Conservation (phyloP, 2,888 invertebrate species). For the Axea sp. region DNA sequence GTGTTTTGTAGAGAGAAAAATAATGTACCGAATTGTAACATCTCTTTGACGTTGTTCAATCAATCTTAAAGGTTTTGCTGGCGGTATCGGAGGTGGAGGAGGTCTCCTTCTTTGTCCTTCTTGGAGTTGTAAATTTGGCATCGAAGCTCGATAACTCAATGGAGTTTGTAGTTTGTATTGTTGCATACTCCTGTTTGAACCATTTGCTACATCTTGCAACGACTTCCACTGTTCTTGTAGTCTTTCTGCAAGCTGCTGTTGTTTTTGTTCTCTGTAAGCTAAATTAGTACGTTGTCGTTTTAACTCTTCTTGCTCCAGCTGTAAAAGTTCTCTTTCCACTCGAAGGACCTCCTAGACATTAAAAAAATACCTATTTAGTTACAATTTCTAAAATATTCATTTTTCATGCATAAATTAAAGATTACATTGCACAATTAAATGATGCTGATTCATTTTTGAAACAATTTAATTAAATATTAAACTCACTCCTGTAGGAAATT, state of each 20-base stretch:
- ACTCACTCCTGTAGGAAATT: constrained; percentile 75
- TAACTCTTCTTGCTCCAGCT: constrained; percentile 88
- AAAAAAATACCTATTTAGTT: constrained; percentile 3
- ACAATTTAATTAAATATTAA: background rate
- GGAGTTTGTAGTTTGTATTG: constrained; percentile 79
- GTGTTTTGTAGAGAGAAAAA: too few species aligned
- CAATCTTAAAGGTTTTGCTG: constrained; percentile 81
- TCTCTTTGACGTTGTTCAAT: constrained; percentile 76
- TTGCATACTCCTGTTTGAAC: constrained; percentile 70
- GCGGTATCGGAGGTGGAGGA: constrained; percentile 81
- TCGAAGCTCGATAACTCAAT: constrained; percentile 81
- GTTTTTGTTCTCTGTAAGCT: constrained; percentile 81
- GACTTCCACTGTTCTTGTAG: constrained; percentile 80
- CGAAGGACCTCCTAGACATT: constrained; percentile 84
- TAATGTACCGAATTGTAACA: constrained; percentile 73
- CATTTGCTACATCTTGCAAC: constrained; percentile 82
- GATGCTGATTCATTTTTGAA: too few species aligned
- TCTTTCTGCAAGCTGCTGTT: constrained; percentile 75
- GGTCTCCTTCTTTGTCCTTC: constrained; percentile 76
- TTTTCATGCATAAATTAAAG: too few species aligned
- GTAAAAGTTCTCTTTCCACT: constrained; percentile 88
- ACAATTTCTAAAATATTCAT: too few species aligned
- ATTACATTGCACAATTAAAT: too few species aligned
- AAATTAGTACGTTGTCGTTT: constrained; percentile 87
- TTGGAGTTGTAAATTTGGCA: constrained; percentile 82